Evolutionary conservation across 2,888 invertebrate species (phyloP), one percentile per base, ranked within the genome.

Genomic region (Melanophora roralis): DNA sequence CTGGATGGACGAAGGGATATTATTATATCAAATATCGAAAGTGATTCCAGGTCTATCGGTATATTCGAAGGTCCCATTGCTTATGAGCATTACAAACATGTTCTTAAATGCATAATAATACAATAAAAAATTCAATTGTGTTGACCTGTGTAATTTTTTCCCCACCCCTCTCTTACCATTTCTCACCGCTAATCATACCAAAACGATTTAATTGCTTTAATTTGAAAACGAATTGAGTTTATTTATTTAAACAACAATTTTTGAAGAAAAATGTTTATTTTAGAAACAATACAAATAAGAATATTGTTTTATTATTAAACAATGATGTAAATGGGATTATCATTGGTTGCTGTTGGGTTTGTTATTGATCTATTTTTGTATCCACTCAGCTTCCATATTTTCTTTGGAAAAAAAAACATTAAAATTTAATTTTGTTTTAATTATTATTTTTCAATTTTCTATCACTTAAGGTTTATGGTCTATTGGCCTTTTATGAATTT

Each of bases 161-260:
- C 47, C 32, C 16, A 1, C 19, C 9, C 3, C n/a, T 11, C 21
- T 4, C 7, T 9, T n/a, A 12, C 11, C 1, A 27, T 45, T 34
- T 47, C n/a, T n/a, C n/a, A n/a, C n/a, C n/a, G n/a, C n/a, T n/a
- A n/a, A n/a, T 34, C 12, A 19, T 8, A n/a, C 9, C 40, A 32
- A 9, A 43, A 23, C 11, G 6, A 12, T 21, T 23, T 23, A 27
- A 27, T 27, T 5, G 27, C 6, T 6, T 27, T 27, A 6, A 27
- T 27, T 16, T 59, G 40, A 14, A 23, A 7, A 3, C 21, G 23
- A 3, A 5, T 23, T 38, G 9, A 27, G 12, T 36, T 55, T 64
- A 55, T 47, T 72, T 64, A 64, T 72, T 73, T 73, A 19, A 9
- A 53, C 60, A 71, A 51, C 43, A 14, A 60, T 5, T 71, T 71